phyloP scores from a whole-genome alignment of 2,113 vertebrate genomes.

The Mixornis gularis region DNA sequence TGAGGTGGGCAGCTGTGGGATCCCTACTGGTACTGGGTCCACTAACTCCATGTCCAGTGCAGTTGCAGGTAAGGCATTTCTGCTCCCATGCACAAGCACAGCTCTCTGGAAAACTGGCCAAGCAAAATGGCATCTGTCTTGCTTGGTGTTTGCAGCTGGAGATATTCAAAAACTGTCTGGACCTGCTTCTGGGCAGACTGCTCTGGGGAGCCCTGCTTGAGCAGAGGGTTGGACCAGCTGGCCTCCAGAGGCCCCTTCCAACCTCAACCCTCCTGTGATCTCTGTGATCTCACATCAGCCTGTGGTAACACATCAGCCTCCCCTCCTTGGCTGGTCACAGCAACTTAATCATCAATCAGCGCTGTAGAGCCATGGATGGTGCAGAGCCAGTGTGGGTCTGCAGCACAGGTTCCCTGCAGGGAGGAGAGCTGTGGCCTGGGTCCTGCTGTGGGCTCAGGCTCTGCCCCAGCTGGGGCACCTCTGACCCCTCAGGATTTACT shows the following conservation, averaged over 20 bases:
- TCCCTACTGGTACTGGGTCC: no score
- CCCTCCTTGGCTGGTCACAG: not conserved
- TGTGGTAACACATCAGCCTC: not conserved
- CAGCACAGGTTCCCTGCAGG: not conserved
- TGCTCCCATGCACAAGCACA: not conserved
- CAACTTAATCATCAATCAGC: not conserved
- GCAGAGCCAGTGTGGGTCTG: not conserved
- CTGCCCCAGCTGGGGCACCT: not conserved
- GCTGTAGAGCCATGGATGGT: rapidly evolving
- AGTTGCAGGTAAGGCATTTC: not conserved
- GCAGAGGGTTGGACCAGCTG: not conserved
- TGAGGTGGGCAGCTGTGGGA: rapidly evolving
- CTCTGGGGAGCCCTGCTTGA: not conserved
- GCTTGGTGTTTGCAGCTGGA: not conserved
- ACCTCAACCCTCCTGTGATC: not conserved
- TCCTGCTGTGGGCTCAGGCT: not conserved
- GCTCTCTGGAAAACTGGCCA: not conserved
- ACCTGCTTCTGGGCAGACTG: not conserved
- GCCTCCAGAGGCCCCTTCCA: not conserved
- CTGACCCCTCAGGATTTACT: not conserved
- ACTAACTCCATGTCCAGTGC: not conserved
- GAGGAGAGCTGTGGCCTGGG: not conserved
- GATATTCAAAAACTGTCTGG: rapidly evolving
- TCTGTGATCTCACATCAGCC: not conserved
- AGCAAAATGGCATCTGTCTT: not conserved